A percentile compares a stretch with the other conserved stretches of the same genome.
Evolutionary conservation across 2,113 vertebrate genomes (phyloP).

Genomic region (Hiodon alosoides): DNA sequence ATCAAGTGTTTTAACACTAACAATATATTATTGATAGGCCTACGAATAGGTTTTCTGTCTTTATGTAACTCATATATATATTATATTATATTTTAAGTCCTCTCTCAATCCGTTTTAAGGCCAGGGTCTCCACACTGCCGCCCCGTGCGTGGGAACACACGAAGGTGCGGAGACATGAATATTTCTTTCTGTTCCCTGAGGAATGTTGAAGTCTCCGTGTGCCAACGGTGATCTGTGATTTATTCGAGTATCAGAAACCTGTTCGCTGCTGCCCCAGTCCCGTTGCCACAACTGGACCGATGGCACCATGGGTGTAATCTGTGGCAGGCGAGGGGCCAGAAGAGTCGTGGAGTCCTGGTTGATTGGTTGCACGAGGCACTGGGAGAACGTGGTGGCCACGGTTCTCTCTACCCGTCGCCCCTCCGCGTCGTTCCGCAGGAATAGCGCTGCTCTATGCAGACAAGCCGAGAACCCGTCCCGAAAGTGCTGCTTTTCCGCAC

Average conservation of each 20-base stretch:
- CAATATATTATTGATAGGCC: too few relatives aligned
- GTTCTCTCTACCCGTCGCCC: slow-evolving; percentile 31
- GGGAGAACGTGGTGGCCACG: slow-evolving; percentile 21
- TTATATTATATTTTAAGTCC: not conserved
- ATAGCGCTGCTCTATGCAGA: slow-evolving; percentile 46
- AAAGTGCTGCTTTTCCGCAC: not conserved
- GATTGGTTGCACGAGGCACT: not conserved
- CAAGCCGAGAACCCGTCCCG: slow-evolving; percentile 51
- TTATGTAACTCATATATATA: too few relatives aligned
- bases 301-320: not conserved
- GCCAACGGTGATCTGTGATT: slow-evolving; percentile 13
- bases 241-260: too few relatives aligned
- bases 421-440: slow-evolving; percentile 47
- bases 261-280: slow-evolving; percentile 3
- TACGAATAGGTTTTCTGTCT: too few relatives aligned
- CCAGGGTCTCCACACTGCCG: slow-evolving; percentile 49
- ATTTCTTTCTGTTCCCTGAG: slow-evolving; percentile 16
- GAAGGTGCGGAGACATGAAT: not conserved
- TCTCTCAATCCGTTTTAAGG: slow-evolving; percentile 24
- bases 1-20: too few relatives aligned
- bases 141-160: slow-evolving; percentile 18
- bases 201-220: not conserved
- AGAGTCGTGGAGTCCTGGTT: not conserved
- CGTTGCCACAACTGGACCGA: slow-evolving; percentile 8
- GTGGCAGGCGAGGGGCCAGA: not conserved